phyloP scores from a whole-genome alignment of 1,140 invertebrate genomes.

The Drosophila sturtevanti region DNA sequence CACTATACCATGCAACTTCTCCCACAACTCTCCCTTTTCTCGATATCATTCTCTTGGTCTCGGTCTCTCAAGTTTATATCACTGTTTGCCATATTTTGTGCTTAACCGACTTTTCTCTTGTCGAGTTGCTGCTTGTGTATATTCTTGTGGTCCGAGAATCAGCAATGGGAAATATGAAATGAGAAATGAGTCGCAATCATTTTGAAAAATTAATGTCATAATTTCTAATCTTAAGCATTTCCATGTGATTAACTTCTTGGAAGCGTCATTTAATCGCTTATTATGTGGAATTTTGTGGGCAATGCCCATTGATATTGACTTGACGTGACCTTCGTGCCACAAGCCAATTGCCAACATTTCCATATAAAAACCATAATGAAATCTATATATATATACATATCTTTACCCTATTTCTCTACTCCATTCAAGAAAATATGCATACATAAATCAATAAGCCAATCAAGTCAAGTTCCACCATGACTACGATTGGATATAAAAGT shows the following conservation, averaged over 20 bases:
- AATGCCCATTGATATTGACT: slow-evolving; percentile 7
- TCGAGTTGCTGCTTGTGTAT: neutral
- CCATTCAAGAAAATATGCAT: neutral
- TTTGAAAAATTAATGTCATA: slow-evolving; percentile 76
- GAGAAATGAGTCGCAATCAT: slow-evolving; percentile 43
- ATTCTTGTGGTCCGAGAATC: neutral
- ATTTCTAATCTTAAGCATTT: slow-evolving; percentile 79
- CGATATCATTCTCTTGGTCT: neutral
- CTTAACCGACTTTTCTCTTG: slow-evolving; percentile 68
- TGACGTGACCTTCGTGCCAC: slow-evolving; percentile 7
- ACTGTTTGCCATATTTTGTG: slow-evolving; percentile 68
- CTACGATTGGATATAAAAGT: neutral
- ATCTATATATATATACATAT: neutral
- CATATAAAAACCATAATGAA: slow-evolving; percentile 7
- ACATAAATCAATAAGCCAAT: slow-evolving; percentile 63
- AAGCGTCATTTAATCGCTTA: slow-evolving; percentile 66
- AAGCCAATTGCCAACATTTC: slow-evolving; percentile 29
- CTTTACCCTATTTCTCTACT: neutral
- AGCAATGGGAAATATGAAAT: neutral
- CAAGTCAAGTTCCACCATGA: slow-evolving; percentile 40
- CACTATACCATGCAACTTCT: slow-evolving; percentile 14
- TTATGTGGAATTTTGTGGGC: slow-evolving; percentile 39
- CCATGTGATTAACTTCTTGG: slow-evolving; percentile 75
- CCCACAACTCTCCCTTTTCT: slow-evolving; percentile 19
- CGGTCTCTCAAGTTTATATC: slow-evolving; percentile 34